Conservation (phyloP, 2,113 vertebrate species). For the Bos taurus region DNA sequence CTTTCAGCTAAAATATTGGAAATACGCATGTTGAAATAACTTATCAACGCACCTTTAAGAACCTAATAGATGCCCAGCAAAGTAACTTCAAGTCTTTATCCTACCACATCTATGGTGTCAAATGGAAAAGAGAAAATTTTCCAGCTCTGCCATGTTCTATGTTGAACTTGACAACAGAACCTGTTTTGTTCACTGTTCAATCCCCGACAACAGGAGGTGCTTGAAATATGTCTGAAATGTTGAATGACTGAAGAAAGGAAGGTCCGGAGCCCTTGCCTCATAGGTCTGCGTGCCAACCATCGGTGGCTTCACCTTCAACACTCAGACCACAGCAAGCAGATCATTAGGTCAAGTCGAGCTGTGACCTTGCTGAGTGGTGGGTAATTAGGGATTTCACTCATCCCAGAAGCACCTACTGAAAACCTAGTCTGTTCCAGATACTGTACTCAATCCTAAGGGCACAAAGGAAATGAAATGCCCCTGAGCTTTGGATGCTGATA, state of each 20-base stretch:
- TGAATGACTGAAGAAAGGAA: neutral
- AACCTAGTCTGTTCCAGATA: neutral
- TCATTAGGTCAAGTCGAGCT: neutral
- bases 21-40: neutral
- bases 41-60: neutral
- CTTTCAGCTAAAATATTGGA: neutral
- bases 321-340: neutral
- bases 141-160: neutral
- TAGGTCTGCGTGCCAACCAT: accelerated
- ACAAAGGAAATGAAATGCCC: neutral
- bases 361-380: neutral
- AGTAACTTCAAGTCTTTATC: neutral
- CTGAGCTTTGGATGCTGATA: neutral
- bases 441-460: neutral
- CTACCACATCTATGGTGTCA: neutral
- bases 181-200: neutral
- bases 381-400: neutral
- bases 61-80: neutral
- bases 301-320: neutral
- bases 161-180: neutral
- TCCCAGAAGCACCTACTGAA: neutral
- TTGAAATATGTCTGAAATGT: neutral
- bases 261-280: neutral
- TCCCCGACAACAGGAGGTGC: neutral
- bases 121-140: neutral